Evolutionary conservation across 2,888 invertebrate species (phyloP).

Genomic region (Aplocera efformata): DNA sequence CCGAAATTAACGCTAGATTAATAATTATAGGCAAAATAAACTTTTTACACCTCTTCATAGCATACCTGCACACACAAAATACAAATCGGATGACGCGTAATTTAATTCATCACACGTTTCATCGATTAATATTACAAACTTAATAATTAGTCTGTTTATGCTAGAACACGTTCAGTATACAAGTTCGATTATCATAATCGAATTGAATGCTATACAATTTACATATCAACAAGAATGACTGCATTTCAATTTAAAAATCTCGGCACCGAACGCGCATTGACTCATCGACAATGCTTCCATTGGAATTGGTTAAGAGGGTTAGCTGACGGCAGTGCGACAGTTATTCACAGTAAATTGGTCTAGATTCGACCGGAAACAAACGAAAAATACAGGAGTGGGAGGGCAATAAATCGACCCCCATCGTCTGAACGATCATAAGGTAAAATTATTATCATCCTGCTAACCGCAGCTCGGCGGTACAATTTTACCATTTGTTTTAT

Average conservation of each 20-base stretch:
- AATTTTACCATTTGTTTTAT: conserved; percentile 55
- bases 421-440: conserved; percentile 47
- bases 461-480: conserved; percentile 41
- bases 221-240: conserved; percentile 47
- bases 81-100: too few relatives aligned
- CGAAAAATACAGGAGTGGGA: conserved; percentile 55
- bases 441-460: conserved; percentile 61
- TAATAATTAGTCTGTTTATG: conserved; percentile 15
- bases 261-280: conserved; percentile 29
- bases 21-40: too few relatives aligned
- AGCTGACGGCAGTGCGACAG: conserved; percentile 40
- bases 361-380: conserved; percentile 59
- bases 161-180: conserved; percentile 16
- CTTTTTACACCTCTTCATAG: too few relatives aligned
- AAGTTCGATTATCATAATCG: conserved; percentile 18
- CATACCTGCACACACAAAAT: too few relatives aligned
- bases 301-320: conserved; percentile 42
- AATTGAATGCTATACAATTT: conserved; percentile 40
- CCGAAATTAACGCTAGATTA: too few relatives aligned
- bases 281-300: conserved; percentile 43
- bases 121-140: conserved; percentile 1
- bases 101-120: not conserved
- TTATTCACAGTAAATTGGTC: conserved; percentile 52
- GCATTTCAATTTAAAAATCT: conserved; percentile 53
- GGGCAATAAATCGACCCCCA: conserved; percentile 51